A percentile compares a stretch with the other conserved stretches of the same genome.
Conservation (phyloP, 1,140 invertebrate genomes). For the Octopus sinensis region DNA sequence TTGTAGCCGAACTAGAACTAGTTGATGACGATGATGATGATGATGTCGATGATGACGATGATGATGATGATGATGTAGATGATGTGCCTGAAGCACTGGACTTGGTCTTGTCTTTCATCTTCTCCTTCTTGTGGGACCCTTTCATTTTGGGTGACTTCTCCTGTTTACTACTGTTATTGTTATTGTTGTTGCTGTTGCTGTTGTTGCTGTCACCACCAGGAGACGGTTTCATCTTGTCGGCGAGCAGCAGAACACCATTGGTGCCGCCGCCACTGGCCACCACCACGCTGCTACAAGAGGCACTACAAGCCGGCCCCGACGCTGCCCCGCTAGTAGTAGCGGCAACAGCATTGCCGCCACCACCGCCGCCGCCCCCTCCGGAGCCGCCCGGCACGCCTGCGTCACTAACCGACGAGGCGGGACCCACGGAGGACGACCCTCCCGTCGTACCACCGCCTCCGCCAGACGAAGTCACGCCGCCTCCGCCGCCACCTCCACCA, state of each 20-base stretch:
- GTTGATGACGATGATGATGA: not conserved
- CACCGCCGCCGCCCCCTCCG: not conserved
- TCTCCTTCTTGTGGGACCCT: constrained; percentile 24
- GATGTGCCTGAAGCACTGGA: not conserved
- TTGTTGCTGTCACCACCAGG: not conserved
- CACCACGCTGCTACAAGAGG: no score
- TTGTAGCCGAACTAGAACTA: no score
- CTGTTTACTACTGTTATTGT: not conserved
- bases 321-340: no score
- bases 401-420: no score
- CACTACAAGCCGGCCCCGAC: no score
- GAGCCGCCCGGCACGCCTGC: no score
- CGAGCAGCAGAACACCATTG: not conserved
- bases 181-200: not conserved
- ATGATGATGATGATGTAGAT: not conserved
- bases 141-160: constrained; percentile 17
- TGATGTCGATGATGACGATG: not conserved
- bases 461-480: not conserved
- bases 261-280: not conserved
- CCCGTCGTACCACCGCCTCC: not conserved
- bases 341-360: not conserved
- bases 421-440: no score
- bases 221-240: constrained; percentile 4
- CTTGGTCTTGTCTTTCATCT: constrained; percentile 19
- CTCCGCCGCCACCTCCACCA: not conserved